Evolutionary conservation across 2,888 invertebrate species (phyloP), one percentile per base, ranked within the genome.

Genomic region (Ectemnius lituratus): DNA sequence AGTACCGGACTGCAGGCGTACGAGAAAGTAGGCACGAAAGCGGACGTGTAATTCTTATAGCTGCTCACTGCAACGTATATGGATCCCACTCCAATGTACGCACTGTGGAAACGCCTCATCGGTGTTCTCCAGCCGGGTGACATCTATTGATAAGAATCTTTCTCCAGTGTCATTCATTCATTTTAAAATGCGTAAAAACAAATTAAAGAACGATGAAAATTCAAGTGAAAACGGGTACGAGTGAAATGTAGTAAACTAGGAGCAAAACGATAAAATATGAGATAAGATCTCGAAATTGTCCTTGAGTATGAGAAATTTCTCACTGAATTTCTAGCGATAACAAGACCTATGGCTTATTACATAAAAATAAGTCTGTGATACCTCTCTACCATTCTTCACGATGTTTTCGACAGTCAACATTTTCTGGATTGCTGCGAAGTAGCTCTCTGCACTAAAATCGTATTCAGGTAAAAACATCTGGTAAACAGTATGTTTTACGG

Each of bases 11-110:
- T 91, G 88, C 96, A 96, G 0, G 93, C 94, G 85, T 95, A 96
- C 0, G 94, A 93, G 62, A 93, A 91, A 2, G 92, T 91, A 0
- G 96, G 95, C 0, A 95, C 93, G 87, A 96, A 96, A 2, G 94
- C 93, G 0, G 94, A 92, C 77, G 92, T 93, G 11, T 85, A 70
- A 70, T 89, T 85, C 27, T 85, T 88, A 80, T 88, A 90, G 16
- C 86, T 91, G 4, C 93, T 94, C 2, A 95, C 89, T 0, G 93
- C 92, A 0, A 92, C 93, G 86, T 93, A 94, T 58, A 94, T 91
- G 0, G 93, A 92, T 2, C 94, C 95, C 0, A 92, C 93, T 27
- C 94, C 94, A 14, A 92, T 91, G 88, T 95, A 95, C 0, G 93
- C 91, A 85, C 93, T 93, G 75, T 93, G 92, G 79, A 92, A 90